These are phyloP conservation scores for Drosophila niveifrons DNA, from an alignment of 2,888 invertebrate species.

Conservation along the genomic window DNA sequence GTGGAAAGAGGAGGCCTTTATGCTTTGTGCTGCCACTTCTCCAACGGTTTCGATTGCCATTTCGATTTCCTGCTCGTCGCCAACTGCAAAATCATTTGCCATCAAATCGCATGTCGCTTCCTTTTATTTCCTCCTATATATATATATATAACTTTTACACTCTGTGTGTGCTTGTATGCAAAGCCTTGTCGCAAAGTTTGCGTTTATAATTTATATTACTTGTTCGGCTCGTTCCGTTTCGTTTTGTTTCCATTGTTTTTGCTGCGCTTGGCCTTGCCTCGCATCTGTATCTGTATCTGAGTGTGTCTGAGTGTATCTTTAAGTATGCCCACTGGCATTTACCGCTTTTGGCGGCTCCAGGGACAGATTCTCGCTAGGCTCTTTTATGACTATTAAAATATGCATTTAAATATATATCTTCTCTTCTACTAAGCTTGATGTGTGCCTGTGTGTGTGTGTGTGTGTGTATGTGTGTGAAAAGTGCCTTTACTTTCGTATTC, in stretches of 20 bases:
- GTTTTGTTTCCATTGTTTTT: conserved; percentile 63
- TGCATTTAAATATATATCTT: conserved; percentile 75
- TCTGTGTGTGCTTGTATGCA: conserved; percentile 17
- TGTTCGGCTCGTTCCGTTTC: conserved; percentile 18
- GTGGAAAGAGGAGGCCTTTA: conserved; percentile 43
- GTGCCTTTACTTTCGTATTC: conserved; percentile 32
- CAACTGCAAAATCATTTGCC: conserved; percentile 73
- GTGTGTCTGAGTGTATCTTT: conserved; percentile 51
- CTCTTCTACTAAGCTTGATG: neutral
- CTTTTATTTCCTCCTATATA: conserved; percentile 52
- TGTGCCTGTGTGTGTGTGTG: conserved; percentile 30
- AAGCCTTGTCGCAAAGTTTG: conserved; percentile 78
- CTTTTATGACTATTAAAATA: conserved; percentile 79
- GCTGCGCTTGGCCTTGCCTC: conserved; percentile 70
- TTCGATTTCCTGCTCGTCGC: conserved; percentile 47
- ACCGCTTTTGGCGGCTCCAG: conserved; percentile 46
- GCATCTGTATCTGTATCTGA: conserved; percentile 24
- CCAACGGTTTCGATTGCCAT: conserved; percentile 32
- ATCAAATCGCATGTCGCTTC: conserved; percentile 72
- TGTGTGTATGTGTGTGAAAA: conserved; percentile 24
- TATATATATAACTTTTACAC: neutral
- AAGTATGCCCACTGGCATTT: conserved; percentile 76
- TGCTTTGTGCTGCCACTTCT: conserved; percentile 27
- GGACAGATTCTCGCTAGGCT: conserved; percentile 52
- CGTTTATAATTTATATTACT: conserved; percentile 78